Conservation (phyloP, 2,113 vertebrate species). For the Chunga burmeisteri region DNA sequence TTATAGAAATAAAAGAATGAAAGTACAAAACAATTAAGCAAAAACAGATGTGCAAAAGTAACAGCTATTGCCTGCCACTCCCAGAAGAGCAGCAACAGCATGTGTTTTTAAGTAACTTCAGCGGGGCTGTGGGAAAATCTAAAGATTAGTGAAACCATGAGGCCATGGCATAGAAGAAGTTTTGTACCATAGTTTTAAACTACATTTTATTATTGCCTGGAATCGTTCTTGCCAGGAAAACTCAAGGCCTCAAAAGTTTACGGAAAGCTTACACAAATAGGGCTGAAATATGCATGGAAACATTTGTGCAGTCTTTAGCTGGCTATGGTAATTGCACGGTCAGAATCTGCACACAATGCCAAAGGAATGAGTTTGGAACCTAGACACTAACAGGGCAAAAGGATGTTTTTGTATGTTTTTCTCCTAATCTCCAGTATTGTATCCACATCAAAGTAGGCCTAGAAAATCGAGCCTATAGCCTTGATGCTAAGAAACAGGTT, state of each 20-base stretch:
- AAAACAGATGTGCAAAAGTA: slow-evolving; percentile 54
- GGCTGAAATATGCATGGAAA: slow-evolving; percentile 48
- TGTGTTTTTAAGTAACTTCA: slow-evolving; percentile 4
- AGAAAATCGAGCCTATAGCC: background rate
- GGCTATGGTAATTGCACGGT: background rate
- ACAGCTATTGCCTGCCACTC: slow-evolving; percentile 21
- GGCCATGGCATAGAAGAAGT: background rate
- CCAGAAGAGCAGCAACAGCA: slow-evolving; percentile 26
- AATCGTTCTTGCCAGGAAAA: background rate
- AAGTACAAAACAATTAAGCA: slow-evolving; percentile 62
- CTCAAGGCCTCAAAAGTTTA: slow-evolving; percentile 31
- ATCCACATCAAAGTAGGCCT: background rate
- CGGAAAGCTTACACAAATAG: slow-evolving; percentile 40
- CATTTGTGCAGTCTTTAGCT: slow-evolving; percentile 29
- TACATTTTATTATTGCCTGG: slow-evolving; percentile 12
- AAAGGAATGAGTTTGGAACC: slow-evolving; percentile 16
- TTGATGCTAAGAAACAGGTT: background rate
- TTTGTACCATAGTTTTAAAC: slow-evolving; percentile 12
- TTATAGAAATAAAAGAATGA: slow-evolving; percentile 43
- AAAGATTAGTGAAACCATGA: slow-evolving; percentile 17
- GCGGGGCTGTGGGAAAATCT: slow-evolving; percentile 43
- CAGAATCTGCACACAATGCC: background rate
- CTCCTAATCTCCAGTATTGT: background rate
- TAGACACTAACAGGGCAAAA: background rate
- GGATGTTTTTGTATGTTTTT: background rate